phyloP scores from a whole-genome alignment of 2,797 vertebrate genomes.

The Ispidina picta region DNA sequence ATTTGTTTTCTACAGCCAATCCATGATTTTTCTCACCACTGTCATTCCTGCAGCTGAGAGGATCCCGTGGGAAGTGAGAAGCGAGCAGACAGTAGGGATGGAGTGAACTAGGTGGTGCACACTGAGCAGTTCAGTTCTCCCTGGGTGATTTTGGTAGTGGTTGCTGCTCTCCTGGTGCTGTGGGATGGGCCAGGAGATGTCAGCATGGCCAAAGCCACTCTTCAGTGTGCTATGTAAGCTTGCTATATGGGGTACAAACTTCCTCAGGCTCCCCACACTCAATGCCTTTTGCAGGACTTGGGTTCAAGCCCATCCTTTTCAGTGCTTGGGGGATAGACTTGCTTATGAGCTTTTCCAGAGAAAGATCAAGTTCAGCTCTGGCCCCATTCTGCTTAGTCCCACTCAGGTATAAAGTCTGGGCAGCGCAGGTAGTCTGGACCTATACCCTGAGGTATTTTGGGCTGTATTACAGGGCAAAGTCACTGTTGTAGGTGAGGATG shows the following conservation, averaged over 20 bases:
- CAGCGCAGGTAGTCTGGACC: neutral
- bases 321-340: neutral
- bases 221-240: neutral
- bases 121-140: neutral
- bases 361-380: neutral
- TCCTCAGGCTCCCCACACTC: neutral
- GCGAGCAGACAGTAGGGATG: neutral
- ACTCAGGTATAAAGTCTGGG: accelerated
- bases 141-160: neutral
- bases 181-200: neutral
- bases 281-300: neutral
- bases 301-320: neutral
- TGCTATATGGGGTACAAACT: accelerated
- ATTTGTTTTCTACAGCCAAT: neutral
- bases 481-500: neutral
- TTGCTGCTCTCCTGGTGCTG: neutral
- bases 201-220: accelerated
- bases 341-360: neutral
- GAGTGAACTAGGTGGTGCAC: neutral
- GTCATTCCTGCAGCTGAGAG: neutral
- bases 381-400: accelerated
- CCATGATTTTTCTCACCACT: neutral
- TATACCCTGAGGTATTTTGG: neutral
- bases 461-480: neutral
- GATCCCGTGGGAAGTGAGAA: neutral